These are phyloP conservation scores for Morone saxatilis DNA, from an alignment of 2,113 vertebrate genomes.

Conservation along the genomic window DNA sequence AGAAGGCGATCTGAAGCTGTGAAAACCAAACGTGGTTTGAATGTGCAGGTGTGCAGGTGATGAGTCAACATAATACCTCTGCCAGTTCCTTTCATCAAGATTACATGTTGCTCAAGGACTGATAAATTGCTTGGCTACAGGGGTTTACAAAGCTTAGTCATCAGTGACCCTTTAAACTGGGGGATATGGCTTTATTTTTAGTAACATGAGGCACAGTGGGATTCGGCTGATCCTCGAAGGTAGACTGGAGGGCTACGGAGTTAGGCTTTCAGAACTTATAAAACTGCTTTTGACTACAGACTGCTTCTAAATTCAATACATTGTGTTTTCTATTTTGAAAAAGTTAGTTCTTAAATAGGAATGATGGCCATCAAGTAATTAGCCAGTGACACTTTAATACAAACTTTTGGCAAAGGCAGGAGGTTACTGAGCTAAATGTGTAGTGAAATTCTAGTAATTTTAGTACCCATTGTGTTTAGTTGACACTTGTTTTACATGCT, in stretches of 20 bases:
- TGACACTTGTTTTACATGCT: neutral
- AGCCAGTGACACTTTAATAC: neutral
- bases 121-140: slow-evolving; percentile 52
- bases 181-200: slow-evolving; percentile 68
- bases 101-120: slow-evolving; percentile 30
- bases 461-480: neutral
- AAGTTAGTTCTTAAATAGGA: slow-evolving; percentile 1
- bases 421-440: neutral
- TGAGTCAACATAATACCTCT: slow-evolving; percentile 46
- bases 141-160: slow-evolving; percentile 58
- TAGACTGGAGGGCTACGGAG: slow-evolving; percentile 31
- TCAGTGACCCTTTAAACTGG: slow-evolving; percentile 61
- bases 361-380: slow-evolving; percentile 16
- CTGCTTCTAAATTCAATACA: slow-evolving; percentile 13
- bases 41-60: slow-evolving; percentile 49
- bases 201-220: slow-evolving; percentile 44
- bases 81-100: slow-evolving; percentile 35
- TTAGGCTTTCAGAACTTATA: slow-evolving; percentile 28
- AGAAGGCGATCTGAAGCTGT: slow-evolving; percentile 19
- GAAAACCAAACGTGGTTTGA: slow-evolving; percentile 31
- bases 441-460: neutral
- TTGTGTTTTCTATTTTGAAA: slow-evolving; percentile 7
- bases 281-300: slow-evolving; percentile 34
- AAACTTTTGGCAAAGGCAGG: neutral
- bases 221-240: slow-evolving; percentile 42